phyloP scores from a whole-genome alignment of 2,797 vertebrate genomes.

The Onychomys leucogaster region DNA sequence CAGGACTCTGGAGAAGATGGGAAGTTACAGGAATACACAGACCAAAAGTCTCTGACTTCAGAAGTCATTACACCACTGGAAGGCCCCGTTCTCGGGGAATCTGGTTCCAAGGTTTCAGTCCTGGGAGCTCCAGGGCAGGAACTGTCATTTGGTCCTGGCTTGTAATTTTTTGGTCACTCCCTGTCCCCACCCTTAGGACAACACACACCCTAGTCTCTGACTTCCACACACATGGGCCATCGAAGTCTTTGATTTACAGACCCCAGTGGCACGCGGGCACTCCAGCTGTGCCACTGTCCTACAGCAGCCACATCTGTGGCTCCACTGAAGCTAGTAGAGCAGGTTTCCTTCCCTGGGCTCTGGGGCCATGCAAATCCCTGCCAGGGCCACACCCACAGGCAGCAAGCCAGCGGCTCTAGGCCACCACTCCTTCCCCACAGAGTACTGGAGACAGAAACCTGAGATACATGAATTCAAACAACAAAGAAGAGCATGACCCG shows the following conservation, averaged over 20 bases:
- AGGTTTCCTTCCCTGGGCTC: background rate
- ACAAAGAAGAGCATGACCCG: too few species aligned
- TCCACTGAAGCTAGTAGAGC: background rate
- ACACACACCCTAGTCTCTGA: too few species aligned
- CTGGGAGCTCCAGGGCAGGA: background rate
- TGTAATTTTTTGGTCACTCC: background rate
- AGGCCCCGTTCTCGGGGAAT: constrained; percentile 16
- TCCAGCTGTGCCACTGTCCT: background rate
- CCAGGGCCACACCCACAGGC: background rate
- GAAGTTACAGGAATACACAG: constrained; percentile 39
- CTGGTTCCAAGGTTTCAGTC: background rate
- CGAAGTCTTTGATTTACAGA: background rate
- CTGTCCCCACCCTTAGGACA: background rate
- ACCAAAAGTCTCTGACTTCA: constrained; percentile 71
- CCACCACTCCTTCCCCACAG: background rate
- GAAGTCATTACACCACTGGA: background rate
- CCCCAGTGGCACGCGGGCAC: background rate
- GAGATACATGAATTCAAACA: background rate
- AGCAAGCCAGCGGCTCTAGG: background rate
- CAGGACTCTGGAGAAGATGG: background rate
- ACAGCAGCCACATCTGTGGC: rapidly evolving
- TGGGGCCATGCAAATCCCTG: too few species aligned
- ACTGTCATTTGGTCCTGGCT: background rate
- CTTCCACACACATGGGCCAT: background rate
- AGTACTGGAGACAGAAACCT: background rate